Conservation (phyloP, 2,888 invertebrate genomes). For the Synergus laeviventris region DNA sequence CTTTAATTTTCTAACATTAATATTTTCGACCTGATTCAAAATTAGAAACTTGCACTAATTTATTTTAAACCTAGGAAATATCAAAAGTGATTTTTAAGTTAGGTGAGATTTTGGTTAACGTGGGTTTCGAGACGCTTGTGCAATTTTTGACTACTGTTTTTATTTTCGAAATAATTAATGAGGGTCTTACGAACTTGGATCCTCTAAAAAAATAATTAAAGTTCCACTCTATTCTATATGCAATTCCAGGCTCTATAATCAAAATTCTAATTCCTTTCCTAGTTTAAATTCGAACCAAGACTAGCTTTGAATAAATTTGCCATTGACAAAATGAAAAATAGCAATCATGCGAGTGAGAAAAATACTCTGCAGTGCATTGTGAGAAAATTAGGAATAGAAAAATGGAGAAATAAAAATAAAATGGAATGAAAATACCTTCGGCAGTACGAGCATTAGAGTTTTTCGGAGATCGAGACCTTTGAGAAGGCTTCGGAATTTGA, state of each 20-base stretch:
- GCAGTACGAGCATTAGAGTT: conserved; percentile 65
- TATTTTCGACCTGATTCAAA: background rate
- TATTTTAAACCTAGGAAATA: background rate
- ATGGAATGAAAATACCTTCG: conserved; percentile 68
- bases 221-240: background rate
- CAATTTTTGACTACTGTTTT: background rate
- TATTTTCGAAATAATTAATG: background rate
- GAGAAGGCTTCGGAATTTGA: conserved; percentile 68
- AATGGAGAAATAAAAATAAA: conserved; percentile 42
- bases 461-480: conserved; percentile 71
- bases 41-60: background rate
- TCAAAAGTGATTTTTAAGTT: background rate
- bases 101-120: background rate
- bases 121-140: background rate
- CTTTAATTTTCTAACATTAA: background rate
- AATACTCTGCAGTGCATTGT: conserved; percentile 21
- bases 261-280: background rate
- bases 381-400: conserved; percentile 8
- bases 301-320: background rate
- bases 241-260: background rate
- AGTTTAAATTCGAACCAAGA: background rate
- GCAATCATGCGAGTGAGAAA: conserved; percentile 9
- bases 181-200: background rate
- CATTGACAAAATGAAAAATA: conserved; percentile 15
- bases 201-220: background rate